Evolutionary conservation across 2,888 invertebrate genomes (phyloP).

Genomic region (Vannuccia rotundouncinata): DNA sequence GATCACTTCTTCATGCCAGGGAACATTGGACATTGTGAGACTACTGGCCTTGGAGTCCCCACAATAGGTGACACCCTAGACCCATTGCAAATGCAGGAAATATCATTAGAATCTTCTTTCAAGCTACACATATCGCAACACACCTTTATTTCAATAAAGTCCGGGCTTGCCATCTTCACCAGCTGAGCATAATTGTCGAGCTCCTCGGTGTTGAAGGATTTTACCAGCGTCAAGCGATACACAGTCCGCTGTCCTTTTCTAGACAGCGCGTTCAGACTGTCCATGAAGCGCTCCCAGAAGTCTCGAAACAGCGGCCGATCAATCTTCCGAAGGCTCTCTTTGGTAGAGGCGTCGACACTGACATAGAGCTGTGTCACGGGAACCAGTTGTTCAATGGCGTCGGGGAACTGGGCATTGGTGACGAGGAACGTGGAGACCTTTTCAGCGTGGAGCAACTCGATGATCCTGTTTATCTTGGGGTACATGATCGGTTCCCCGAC

Average conservation of each 20-base stretch:
- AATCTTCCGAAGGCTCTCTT: conserved; percentile 61
- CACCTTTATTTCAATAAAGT: conserved; percentile 63
- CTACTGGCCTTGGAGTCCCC: conserved; percentile 60
- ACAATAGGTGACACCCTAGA: conserved; percentile 62
- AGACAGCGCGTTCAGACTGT: conserved; percentile 59
- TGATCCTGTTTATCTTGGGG: conserved; percentile 61
- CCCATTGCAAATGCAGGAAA: no score
- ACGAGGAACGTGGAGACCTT: conserved; percentile 62
- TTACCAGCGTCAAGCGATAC: conserved; percentile 62
- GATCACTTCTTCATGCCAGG: conserved; percentile 62
- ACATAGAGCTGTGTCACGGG: conserved; percentile 63
- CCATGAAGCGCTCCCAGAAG: conserved; percentile 61
- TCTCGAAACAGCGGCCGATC: conserved; percentile 62
- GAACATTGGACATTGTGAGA: conserved; percentile 62
- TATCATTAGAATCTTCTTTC: neutral
- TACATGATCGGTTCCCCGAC: conserved; percentile 65
- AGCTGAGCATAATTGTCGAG: conserved; percentile 60
- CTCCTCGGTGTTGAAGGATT: conserved; percentile 61
- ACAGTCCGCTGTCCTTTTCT: conserved; percentile 62
- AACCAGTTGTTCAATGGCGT: conserved; percentile 58
- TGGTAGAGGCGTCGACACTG: conserved; percentile 62
- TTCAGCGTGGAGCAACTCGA: conserved; percentile 58
- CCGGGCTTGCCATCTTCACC: conserved; percentile 60
- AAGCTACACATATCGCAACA: conserved; percentile 44
- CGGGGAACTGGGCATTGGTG: conserved; percentile 63